Percentiles rank a stretch among this genome's conserved stretches.
phyloP scores from a whole-genome alignment of 2,797 vertebrate genomes.

The Liasis olivaceus region DNA sequence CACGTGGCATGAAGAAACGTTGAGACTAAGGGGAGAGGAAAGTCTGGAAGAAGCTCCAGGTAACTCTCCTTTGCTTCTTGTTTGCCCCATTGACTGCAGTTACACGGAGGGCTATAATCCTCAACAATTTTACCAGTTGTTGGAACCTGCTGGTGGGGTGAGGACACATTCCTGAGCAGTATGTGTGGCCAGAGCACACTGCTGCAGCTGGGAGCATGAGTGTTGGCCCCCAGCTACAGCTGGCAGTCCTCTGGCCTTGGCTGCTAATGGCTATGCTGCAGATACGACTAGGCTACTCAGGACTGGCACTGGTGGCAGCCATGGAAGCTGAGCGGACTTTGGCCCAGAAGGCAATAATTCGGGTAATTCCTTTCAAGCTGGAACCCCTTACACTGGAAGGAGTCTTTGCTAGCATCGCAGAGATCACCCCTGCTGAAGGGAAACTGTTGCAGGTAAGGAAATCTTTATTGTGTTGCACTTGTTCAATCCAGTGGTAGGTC shows the following conservation, averaged over 20 bases:
- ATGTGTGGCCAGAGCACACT: conserved; percentile 87
- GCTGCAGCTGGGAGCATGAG: conserved; percentile 93
- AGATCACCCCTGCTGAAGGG: conserved; percentile 88
- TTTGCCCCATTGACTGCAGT: background rate
- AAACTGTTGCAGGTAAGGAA: conserved; percentile 92
- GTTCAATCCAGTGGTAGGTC: background rate
- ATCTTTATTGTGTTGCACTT: background rate
- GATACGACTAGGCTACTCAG: conserved; percentile 84
- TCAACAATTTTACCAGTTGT: conserved; percentile 40
- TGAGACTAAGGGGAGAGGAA: conserved; percentile 5
- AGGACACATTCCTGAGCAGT: conserved; percentile 79
- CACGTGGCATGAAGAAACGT: conserved; percentile 52
- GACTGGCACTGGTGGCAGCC: conserved; percentile 79
- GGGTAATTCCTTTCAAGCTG: conserved; percentile 88
- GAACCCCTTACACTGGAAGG: conserved; percentile 89
- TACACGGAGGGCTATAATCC: background rate
- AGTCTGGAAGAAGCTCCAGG: background rate
- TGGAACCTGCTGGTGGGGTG: conserved; percentile 57
- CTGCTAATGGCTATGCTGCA: conserved; percentile 94
- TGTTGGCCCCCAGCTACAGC: conserved; percentile 88
- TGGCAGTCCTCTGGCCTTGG: conserved; percentile 92
- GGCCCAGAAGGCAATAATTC: conserved; percentile 87
- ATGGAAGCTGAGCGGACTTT: conserved; percentile 84
- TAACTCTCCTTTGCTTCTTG: conserved; percentile 35
- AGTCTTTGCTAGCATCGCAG: conserved; percentile 85